Conservation (phyloP, 2,113 vertebrate genomes). For the Notechis scutatus region DNA sequence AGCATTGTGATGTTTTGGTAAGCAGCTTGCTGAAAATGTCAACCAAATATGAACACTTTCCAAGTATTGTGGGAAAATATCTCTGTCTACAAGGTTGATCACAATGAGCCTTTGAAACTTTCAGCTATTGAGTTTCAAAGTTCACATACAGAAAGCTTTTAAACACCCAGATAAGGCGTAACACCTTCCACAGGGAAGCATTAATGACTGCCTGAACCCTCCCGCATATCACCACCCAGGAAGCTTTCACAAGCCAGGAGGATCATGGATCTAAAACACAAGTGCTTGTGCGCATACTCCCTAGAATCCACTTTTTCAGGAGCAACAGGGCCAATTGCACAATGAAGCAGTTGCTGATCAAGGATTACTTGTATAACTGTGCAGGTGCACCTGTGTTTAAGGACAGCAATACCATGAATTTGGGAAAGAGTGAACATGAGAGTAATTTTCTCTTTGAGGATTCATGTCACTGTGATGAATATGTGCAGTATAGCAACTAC, state of each 20-base stretch:
- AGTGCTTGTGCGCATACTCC: background rate
- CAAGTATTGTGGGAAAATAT: background rate
- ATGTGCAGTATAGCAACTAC: slow-evolving; percentile 33
- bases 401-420: slow-evolving; percentile 14
- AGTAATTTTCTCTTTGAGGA: slow-evolving; percentile 29
- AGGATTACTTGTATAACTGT: background rate
- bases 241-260: background rate
- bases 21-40: background rate
- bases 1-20: background rate
- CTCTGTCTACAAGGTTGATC: background rate
- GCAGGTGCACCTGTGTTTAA: background rate
- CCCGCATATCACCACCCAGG: background rate
- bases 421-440: slow-evolving; percentile 25
- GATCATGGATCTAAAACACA: background rate
- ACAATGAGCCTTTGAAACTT: background rate
- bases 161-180: background rate
- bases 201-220: background rate
- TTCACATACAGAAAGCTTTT: background rate
- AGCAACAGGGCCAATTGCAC: background rate
- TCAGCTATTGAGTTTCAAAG: background rate
- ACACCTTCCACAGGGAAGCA: background rate
- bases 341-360: background rate
- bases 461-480: slow-evolving; percentile 33
- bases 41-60: background rate
- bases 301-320: background rate